These are phyloP conservation scores for Pseudomyrmex pallidus DNA, from an alignment of 1,140 invertebrate genomes.

Conservation along the genomic window DNA sequence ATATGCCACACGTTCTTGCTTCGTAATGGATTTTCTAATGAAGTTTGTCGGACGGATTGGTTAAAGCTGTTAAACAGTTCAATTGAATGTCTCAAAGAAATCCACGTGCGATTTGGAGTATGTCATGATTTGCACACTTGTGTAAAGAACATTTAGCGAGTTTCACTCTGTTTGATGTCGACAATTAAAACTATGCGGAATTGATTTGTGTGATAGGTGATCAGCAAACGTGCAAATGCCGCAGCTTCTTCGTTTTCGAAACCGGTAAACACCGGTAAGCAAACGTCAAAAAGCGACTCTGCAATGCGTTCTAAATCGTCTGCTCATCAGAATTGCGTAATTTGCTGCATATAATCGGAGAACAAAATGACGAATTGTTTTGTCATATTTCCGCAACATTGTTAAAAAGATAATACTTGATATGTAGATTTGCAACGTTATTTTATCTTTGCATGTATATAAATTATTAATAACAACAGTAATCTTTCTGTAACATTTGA, in stretches of 20 bases:
- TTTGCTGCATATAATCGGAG: neutral
- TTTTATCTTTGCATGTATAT: neutral
- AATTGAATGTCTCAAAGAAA: constrained; percentile 31
- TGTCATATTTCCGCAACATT: constrained; percentile 15
- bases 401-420: neutral
- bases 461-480: neutral
- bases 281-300: neutral
- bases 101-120: constrained; percentile 31
- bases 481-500: neutral
- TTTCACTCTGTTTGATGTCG: constrained; percentile 28
- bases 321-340: neutral
- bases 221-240: neutral
- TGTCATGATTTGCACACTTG: constrained; percentile 24
- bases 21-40: neutral
- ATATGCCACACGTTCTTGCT: neutral
- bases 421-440: neutral
- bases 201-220: constrained; percentile 7
- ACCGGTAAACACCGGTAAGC: constrained; percentile 1
- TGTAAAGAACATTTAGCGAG: neutral
- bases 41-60: constrained; percentile 18
- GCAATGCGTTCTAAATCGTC: neutral
- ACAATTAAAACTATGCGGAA: constrained; percentile 32
- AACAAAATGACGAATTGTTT: neutral
- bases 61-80: neutral
- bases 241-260: constrained; percentile 12